These are phyloP conservation scores for Phataginus tricuspis DNA, from an alignment of 2,797 vertebrate species.

Conservation along the genomic window DNA sequence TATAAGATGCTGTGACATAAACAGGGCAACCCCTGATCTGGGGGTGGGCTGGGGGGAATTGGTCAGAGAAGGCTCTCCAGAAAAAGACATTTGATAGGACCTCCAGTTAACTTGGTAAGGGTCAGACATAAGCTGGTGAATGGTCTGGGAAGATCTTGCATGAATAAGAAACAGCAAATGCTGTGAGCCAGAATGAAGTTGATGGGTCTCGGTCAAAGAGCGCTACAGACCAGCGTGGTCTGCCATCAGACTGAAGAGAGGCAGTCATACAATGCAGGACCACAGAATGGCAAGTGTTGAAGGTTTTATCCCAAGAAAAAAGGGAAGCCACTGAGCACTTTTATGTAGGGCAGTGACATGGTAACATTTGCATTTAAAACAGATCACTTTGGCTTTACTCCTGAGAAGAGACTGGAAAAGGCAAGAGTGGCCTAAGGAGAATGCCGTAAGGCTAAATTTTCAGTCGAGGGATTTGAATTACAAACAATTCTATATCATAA, in stretches of 20 bases:
- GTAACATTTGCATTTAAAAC: conserved; percentile 14
- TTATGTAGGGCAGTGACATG: neutral
- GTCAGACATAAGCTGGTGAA: neutral
- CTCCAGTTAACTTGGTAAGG: neutral
- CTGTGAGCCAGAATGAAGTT: neutral
- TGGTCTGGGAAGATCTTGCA: neutral
- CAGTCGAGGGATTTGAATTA: neutral
- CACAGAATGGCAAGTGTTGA: neutral
- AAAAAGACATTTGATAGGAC: neutral
- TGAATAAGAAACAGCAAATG: neutral
- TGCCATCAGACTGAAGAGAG: neutral
- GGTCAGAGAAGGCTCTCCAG: neutral
- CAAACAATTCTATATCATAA: neutral
- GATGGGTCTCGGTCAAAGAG: neutral
- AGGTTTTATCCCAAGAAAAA: neutral
- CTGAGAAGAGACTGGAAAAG: neutral
- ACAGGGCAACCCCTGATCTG: neutral
- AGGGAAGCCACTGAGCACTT: neutral
- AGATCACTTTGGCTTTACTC: neutral
- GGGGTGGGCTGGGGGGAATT: no score
- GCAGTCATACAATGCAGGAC: neutral
- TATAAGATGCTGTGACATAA: neutral
- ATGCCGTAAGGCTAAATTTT: neutral
- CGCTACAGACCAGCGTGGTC: neutral
- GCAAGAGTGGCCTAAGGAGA: neutral